Evolutionary conservation across 1,140 invertebrate genomes (phyloP).

Genomic region (Drosophila fuyamai): DNA sequence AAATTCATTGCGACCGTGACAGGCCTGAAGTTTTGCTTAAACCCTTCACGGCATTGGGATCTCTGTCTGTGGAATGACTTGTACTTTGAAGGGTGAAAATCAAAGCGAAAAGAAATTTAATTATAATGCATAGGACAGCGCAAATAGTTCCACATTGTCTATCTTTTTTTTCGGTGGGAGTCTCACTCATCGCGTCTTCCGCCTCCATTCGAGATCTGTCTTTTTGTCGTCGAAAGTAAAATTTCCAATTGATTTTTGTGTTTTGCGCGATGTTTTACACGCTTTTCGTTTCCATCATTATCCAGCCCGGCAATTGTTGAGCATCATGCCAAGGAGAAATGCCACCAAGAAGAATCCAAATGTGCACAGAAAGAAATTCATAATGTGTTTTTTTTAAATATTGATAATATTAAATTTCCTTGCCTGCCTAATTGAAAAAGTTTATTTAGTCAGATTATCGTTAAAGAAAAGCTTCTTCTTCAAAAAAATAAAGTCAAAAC

Average conservation of each 20-base stretch:
- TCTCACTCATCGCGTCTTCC: slow-evolving; percentile 32
- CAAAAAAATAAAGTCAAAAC: too few species aligned
- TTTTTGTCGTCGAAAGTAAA: slow-evolving; percentile 77
- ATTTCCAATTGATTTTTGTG: slow-evolving; percentile 79
- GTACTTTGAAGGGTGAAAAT: slow-evolving; percentile 77
- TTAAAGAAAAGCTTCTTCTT: too few species aligned
- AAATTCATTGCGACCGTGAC: slow-evolving; percentile 65
- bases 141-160: slow-evolving; percentile 68
- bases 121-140: slow-evolving; percentile 75
- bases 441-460: too few species aligned
- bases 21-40: slow-evolving; percentile 71
- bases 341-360: slow-evolving; percentile 35
- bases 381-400: too few species aligned
- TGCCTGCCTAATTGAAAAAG: too few species aligned
- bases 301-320: slow-evolving; percentile 71
- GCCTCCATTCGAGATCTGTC: slow-evolving; percentile 51
- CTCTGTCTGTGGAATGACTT: slow-evolving; percentile 63
- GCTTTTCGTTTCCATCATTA: slow-evolving; percentile 80
- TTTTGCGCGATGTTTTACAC: slow-evolving; percentile 71
- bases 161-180: slow-evolving; percentile 6
- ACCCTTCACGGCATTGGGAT: slow-evolving; percentile 64
- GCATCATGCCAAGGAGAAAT: slow-evolving; percentile 73
- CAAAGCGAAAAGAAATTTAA: slow-evolving; percentile 82
- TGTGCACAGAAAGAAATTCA: slow-evolving; percentile 3
- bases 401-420: too few species aligned